Evolutionary conservation across 2,888 invertebrate species (phyloP).

Genomic region (Melanotus villosus): DNA sequence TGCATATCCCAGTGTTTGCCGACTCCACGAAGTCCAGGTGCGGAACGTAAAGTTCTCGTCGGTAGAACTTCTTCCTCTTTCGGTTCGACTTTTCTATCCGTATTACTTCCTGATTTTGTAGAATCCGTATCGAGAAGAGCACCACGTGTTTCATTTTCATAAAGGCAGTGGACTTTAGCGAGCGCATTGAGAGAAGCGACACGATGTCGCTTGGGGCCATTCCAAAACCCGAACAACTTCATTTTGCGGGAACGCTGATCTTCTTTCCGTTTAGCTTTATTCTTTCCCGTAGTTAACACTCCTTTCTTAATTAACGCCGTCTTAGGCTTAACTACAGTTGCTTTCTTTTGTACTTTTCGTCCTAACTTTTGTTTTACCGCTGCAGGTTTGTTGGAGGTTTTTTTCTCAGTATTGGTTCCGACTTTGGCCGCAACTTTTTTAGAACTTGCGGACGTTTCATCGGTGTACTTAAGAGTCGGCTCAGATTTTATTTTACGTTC

Average conservation of each 20-base stretch:
- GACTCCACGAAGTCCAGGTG: slow-evolving; percentile 81
- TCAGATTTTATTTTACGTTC: slow-evolving; percentile 39
- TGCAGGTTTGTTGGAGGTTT: slow-evolving; percentile 4
- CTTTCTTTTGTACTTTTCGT: slow-evolving; percentile 42
- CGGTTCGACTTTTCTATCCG: slow-evolving; percentile 50
- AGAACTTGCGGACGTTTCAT: background rate
- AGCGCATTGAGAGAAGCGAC: slow-evolving; percentile 91
- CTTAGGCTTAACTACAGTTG: slow-evolving; percentile 36
- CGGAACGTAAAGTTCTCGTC: slow-evolving; percentile 76
- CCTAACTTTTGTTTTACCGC: slow-evolving; percentile 37
- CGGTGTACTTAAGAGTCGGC: background rate
- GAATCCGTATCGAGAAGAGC: slow-evolving; percentile 74
- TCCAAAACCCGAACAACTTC: slow-evolving; percentile 79
- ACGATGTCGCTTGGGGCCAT: slow-evolving; percentile 85
- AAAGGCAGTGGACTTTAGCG: slow-evolving; percentile 92
- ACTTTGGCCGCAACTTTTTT: slow-evolving; percentile 30
- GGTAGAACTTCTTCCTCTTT: slow-evolving; percentile 53
- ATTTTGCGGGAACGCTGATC: slow-evolving; percentile 67
- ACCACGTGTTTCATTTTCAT: slow-evolving; percentile 88
- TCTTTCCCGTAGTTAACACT: slow-evolving; percentile 29
- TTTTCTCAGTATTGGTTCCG: background rate
- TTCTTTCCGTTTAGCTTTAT: slow-evolving; percentile 42
- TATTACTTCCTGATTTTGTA: slow-evolving; percentile 50
- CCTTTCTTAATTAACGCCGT: slow-evolving; percentile 41
- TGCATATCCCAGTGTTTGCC: slow-evolving; percentile 90